Percentiles rank a stretch among this genome's conserved stretches.
Evolutionary conservation across 2,797 vertebrate genomes (phyloP).

Genomic region (Cuculus canorus): DNA sequence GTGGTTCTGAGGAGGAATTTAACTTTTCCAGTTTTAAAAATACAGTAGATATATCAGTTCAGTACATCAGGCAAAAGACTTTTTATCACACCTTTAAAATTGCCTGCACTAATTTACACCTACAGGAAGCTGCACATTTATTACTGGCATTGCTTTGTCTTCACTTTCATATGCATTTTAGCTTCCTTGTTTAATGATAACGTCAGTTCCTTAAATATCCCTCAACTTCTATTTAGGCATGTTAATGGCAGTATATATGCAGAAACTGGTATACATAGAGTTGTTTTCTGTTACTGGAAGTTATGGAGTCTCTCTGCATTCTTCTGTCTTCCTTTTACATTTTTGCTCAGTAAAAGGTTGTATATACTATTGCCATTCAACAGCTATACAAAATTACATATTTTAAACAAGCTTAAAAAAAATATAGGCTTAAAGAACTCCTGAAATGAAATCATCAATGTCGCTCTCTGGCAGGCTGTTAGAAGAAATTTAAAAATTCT

Average conservation of each 20-base stretch:
- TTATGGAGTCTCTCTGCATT: background rate
- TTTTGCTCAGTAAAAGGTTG: background rate
- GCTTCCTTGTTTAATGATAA: background rate
- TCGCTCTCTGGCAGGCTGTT: background rate
- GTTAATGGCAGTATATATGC: background rate
- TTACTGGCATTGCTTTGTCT: slow-evolving; percentile 37
- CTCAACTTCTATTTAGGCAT: background rate
- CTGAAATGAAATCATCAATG: slow-evolving; percentile 23
- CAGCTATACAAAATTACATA: background rate
- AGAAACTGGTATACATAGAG: background rate
- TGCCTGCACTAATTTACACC: background rate
- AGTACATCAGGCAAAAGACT: background rate
- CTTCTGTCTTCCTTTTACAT: background rate
- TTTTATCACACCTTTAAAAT: background rate
- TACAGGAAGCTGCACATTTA: slow-evolving; percentile 16
- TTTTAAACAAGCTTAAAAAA: background rate
- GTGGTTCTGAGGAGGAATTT: background rate
- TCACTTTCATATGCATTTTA: background rate
- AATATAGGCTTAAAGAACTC: background rate
- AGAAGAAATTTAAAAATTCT: slow-evolving; percentile 34
- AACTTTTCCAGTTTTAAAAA: background rate
- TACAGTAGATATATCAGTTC: background rate
- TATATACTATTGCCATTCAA: background rate
- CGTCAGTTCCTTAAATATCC: background rate
- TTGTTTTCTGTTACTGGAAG: background rate